Conservation (phyloP, 2,888 invertebrate species). For the Hydraecia micacea region DNA sequence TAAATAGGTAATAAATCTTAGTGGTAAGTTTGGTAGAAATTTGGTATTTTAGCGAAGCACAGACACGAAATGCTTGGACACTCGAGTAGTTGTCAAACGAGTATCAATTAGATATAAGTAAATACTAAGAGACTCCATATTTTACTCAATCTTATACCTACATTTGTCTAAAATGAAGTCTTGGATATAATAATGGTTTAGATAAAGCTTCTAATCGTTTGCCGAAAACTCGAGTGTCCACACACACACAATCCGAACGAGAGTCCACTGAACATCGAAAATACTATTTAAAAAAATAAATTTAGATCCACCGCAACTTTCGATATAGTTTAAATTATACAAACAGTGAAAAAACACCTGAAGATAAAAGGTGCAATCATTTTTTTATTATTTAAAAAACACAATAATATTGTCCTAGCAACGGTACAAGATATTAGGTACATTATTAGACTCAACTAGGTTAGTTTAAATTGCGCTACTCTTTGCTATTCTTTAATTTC, state of each 20-base stretch:
- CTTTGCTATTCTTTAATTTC: constrained; percentile 86
- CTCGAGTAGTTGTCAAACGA: constrained; percentile 50
- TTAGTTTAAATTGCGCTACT: constrained; percentile 88
- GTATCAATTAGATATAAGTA: constrained; percentile 38
- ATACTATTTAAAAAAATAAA: constrained; percentile 81
- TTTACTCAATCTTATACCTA: constrained; percentile 58
- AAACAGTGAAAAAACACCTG: constrained; percentile 75
- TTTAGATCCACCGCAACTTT: constrained; percentile 79
- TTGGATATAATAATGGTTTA: constrained; percentile 50
- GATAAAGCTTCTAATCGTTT: constrained; percentile 60
- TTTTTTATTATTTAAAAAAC: constrained; percentile 76
- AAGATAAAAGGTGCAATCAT: constrained; percentile 83
- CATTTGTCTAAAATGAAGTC: constrained; percentile 63
- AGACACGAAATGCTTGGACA: constrained; percentile 47
- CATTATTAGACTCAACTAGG: constrained; percentile 87
- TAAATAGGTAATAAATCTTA: constrained; percentile 37
- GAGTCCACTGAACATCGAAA: constrained; percentile 60
- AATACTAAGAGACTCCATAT: constrained; percentile 55
- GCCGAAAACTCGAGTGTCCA: constrained; percentile 52
- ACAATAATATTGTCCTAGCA: constrained; percentile 87
- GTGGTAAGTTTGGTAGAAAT: constrained; percentile 35
- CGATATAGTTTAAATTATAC: constrained; percentile 69
- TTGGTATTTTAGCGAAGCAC: constrained; percentile 47
- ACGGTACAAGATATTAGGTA: constrained; percentile 86
- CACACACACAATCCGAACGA: constrained; percentile 47